phyloP scores from a whole-genome alignment of 2,797 vertebrate species.

The Valencia hispanica region DNA sequence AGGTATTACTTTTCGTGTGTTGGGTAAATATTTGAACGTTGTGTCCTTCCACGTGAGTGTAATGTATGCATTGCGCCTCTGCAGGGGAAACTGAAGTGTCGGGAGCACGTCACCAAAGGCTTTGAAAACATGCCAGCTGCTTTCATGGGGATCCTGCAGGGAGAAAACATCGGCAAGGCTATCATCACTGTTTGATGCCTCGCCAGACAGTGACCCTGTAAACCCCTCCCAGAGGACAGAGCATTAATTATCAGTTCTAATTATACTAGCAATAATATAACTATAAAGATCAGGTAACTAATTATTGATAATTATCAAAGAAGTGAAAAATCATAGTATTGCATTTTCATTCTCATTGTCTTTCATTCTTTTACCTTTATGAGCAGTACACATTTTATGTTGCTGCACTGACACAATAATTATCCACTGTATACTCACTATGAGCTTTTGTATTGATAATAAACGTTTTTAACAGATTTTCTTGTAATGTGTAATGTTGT shows the following conservation, averaged over 20 bases:
- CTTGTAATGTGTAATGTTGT: background rate
- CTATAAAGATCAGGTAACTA: background rate
- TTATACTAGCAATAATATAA: background rate
- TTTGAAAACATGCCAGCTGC: constrained; percentile 92
- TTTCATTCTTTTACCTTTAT: background rate
- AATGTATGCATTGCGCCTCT: constrained; percentile 25
- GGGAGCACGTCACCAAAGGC: constrained; percentile 85
- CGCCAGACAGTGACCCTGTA: background rate
- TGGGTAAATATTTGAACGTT: background rate
- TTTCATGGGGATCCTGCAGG: constrained; percentile 89
- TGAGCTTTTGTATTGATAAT: background rate
- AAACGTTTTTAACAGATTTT: background rate
- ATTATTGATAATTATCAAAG: background rate
- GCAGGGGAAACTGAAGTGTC: constrained; percentile 87
- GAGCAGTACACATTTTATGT: background rate
- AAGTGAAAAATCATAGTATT: background rate
- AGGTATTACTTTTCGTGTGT: constrained; percentile 72
- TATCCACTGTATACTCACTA: background rate
- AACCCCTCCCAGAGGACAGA: constrained; percentile 15
- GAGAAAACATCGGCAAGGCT: constrained; percentile 90
- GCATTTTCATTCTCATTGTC: background rate
- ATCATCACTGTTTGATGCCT: constrained; percentile 81
- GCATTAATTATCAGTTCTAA: background rate
- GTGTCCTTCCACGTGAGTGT: background rate
- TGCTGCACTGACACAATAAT: background rate